Conservation (phyloP, 1,140 invertebrate species). For the Aphelinus certus region DNA sequence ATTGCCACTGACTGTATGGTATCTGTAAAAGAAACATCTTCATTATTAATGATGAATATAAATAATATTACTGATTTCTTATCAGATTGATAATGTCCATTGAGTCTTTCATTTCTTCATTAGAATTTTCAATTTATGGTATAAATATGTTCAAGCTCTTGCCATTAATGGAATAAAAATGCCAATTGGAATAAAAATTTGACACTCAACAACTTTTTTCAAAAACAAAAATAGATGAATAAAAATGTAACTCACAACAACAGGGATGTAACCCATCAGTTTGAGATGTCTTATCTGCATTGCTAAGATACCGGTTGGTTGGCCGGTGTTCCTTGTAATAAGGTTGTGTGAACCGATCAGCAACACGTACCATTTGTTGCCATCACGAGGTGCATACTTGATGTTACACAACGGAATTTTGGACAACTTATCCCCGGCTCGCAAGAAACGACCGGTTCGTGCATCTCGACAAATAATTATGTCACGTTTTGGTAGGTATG, state of each 20-base stretch:
- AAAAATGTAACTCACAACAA: not conserved
- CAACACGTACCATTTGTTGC: slow-evolving; percentile 18
- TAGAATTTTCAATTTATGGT: too few species aligned
- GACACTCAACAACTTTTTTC: too few species aligned
- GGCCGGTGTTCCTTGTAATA: not conserved
- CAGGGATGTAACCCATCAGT: slow-evolving; percentile 4
- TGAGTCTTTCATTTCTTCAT: too few species aligned
- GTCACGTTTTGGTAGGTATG: not conserved
- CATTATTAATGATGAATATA: not conserved
- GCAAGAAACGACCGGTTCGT: too few species aligned
- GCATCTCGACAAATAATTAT: slow-evolving; percentile 7
- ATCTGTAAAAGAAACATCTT: slow-evolving; percentile 1
- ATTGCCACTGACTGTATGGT: not conserved
- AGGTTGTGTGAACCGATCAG: slow-evolving; percentile 3
- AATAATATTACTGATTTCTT: too few species aligned
- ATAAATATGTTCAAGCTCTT: not conserved
- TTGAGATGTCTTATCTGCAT: slow-evolving; percentile 10
- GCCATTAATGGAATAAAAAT: not conserved
- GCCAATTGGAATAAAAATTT: too few species aligned
- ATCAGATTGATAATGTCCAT: too few species aligned
- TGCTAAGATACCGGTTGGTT: not conserved
- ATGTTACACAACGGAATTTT: not conserved
- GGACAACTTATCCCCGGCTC: not conserved
- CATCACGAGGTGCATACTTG: slow-evolving; percentile 22
- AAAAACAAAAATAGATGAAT: too few species aligned